phyloP scores from a whole-genome alignment of 37 sponge, comb jelly and placozoan genomes.

The Cliona cf. orientalis region DNA sequence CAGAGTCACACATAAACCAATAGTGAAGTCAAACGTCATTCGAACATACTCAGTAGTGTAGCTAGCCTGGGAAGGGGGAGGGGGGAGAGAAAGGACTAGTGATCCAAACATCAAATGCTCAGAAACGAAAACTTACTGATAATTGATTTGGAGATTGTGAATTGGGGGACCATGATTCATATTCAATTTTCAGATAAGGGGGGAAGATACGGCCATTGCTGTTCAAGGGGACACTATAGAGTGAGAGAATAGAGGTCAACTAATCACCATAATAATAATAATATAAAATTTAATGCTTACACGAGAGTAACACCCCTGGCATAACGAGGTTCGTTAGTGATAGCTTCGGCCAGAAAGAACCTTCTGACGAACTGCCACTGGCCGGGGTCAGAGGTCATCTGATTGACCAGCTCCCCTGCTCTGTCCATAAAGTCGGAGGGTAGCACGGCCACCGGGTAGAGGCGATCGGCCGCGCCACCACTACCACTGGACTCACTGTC shows the following conservation, averaged over 20 bases:
- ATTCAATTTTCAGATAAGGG: too few species aligned
- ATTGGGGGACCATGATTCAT: too few species aligned
- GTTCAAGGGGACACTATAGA: constrained; percentile 1
- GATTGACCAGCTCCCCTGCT: constrained; percentile 17
- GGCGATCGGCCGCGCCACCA: background rate
- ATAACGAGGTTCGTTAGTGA: constrained; percentile 35
- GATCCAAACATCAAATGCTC: background rate
- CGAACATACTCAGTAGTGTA: constrained; percentile 28
- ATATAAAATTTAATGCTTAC: constrained; percentile 15
- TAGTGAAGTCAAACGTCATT: background rate
- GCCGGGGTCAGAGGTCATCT: constrained; percentile 15
- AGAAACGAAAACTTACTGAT: too few species aligned
- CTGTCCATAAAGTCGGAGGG: constrained; percentile 12
- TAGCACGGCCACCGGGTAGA: constrained; percentile 53
- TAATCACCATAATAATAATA: background rate
- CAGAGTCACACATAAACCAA: constrained; percentile 31
- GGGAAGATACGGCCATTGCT: constrained; percentile 11
- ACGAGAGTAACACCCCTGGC: constrained; percentile 29
- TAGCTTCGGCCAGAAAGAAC: constrained; percentile 48
- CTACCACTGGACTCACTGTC: background rate
- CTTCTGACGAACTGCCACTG: constrained; percentile 61
- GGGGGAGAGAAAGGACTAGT: background rate
- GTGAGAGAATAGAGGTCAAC: background rate
- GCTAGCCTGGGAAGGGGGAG: constrained; percentile 22
- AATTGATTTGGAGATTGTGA: too few species aligned